A percentile compares a stretch with the other conserved stretches of the same genome.
phyloP scores from a whole-genome alignment of 2,888 invertebrate genomes.

The Cheiracanthium punctorium region DNA sequence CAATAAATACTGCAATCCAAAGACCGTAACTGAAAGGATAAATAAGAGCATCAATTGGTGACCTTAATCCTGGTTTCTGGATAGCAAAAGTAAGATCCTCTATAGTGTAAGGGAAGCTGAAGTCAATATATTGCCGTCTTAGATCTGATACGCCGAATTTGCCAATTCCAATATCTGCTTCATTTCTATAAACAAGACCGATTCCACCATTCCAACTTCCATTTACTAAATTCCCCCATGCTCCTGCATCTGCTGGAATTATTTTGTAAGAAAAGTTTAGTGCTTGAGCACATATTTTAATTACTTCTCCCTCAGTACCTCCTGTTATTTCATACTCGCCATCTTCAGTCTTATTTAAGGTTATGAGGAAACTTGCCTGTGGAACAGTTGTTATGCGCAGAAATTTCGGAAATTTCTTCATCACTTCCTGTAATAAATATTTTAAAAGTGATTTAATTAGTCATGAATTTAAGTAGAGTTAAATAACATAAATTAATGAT shows the following conservation, averaged over 20 bases:
- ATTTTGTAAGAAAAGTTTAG: slow-evolving; percentile 12
- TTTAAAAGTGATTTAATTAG: too few species aligned
- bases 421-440: too few species aligned
- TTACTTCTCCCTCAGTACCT: slow-evolving; percentile 2
- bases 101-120: slow-evolving; percentile 76
- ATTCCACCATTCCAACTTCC: slow-evolving; percentile 72
- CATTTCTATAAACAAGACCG: slow-evolving; percentile 19
- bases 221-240: neutral
- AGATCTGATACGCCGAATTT: slow-evolving; percentile 79
- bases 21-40: slow-evolving; percentile 7
- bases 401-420: neutral
- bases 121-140: slow-evolving; percentile 79
- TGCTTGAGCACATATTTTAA: neutral
- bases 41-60: neutral
- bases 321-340: neutral
- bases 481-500: too few species aligned
- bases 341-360: neutral
- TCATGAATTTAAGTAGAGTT: too few species aligned
- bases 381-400: neutral
- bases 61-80: neutral
- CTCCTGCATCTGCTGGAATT: neutral
- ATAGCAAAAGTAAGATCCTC: slow-evolving; percentile 32
- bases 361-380: neutral
- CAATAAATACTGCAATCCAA: neutral
- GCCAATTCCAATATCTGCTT: slow-evolving; percentile 79